Conservation (phyloP, 2,888 invertebrate species). For the Ferdinandea cuprea region DNA sequence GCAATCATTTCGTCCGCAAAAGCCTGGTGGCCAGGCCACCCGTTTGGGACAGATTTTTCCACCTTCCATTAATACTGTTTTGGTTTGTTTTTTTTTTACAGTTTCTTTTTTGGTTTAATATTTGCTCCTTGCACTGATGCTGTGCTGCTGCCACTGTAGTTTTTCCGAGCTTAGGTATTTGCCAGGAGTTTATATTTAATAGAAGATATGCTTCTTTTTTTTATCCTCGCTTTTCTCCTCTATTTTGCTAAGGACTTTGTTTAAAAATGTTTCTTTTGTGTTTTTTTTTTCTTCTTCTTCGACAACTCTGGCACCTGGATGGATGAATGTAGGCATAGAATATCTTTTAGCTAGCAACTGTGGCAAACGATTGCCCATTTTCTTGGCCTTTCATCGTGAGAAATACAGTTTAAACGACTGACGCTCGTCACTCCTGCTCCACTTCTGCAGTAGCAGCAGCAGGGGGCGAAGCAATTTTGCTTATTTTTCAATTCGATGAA, state of each 20-base stretch:
- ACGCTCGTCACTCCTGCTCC: slow-evolving; percentile 5
- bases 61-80: not conserved
- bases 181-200: slow-evolving; percentile 46
- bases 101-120: slow-evolving; percentile 48
- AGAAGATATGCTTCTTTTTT: slow-evolving; percentile 24
- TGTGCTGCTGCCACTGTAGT: not conserved
- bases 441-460: no score
- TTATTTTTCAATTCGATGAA: slow-evolving; percentile 60
- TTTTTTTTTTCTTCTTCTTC: slow-evolving; percentile 8
- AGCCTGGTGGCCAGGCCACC: slow-evolving; percentile 34
- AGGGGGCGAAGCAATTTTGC: slow-evolving; percentile 45
- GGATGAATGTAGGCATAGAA: slow-evolving; percentile 21
- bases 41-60: slow-evolving; percentile 42
- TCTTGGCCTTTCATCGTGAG: slow-evolving; percentile 50
- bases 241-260: slow-evolving; percentile 43
- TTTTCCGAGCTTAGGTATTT: slow-evolving; percentile 38
- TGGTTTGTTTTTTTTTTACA: slow-evolving; percentile 24
- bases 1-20: slow-evolving; percentile 53
- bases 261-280: slow-evolving; percentile 44
- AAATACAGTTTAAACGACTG: slow-evolving; percentile 64
- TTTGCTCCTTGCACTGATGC: slow-evolving; percentile 43
- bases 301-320: slow-evolving; percentile 42
- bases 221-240: slow-evolving; percentile 11
- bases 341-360: slow-evolving; percentile 5
- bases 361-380: slow-evolving; percentile 52